phyloP scores from a whole-genome alignment of 1,140 invertebrate species.

The Pygmarrhopalites habei region DNA sequence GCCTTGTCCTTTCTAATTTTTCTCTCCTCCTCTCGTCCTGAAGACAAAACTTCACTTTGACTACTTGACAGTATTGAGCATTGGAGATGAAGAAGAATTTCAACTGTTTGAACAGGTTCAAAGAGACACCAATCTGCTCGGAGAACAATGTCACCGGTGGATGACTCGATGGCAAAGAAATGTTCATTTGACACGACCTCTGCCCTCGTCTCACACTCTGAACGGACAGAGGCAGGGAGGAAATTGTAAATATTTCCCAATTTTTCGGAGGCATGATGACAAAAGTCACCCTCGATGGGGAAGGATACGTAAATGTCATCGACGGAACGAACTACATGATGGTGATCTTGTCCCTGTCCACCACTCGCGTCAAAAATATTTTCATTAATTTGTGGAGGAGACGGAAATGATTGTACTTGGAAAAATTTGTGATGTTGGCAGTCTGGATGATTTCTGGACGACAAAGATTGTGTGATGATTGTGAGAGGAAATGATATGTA shows the following conservation, averaged over 20 bases:
- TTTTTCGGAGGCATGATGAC: slow-evolving; percentile 34
- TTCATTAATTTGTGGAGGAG: neutral
- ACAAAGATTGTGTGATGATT: slow-evolving; percentile 30
- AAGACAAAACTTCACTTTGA: too few relatives aligned
- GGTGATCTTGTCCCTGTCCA: neutral
- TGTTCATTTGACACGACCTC: slow-evolving; percentile 14
- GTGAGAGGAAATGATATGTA: slow-evolving; percentile 38
- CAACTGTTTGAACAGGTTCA: slow-evolving; percentile 30
- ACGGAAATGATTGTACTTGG: too few relatives aligned
- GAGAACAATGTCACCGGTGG: slow-evolving; percentile 30
- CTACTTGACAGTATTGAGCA: slow-evolving; percentile 12
- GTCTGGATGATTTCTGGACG: neutral
- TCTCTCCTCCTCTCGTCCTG: neutral
- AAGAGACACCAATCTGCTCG: slow-evolving; percentile 38
- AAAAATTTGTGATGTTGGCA: too few relatives aligned
- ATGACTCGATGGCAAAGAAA: slow-evolving; percentile 33
- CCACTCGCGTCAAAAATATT: neutral
- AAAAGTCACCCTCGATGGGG: slow-evolving; percentile 23
- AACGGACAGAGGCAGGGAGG: slow-evolving; percentile 29
- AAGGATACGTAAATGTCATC: slow-evolving; percentile 38
- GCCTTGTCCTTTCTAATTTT: too few relatives aligned
- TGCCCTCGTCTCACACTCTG: slow-evolving; percentile 20
- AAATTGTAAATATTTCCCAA: slow-evolving; percentile 31
- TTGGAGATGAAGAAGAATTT: slow-evolving; percentile 30
- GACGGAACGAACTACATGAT: slow-evolving; percentile 15